Base-by-base conservation (phyloP, 2,888 invertebrate species). In the Caenorhabditis sp. region DNA sequence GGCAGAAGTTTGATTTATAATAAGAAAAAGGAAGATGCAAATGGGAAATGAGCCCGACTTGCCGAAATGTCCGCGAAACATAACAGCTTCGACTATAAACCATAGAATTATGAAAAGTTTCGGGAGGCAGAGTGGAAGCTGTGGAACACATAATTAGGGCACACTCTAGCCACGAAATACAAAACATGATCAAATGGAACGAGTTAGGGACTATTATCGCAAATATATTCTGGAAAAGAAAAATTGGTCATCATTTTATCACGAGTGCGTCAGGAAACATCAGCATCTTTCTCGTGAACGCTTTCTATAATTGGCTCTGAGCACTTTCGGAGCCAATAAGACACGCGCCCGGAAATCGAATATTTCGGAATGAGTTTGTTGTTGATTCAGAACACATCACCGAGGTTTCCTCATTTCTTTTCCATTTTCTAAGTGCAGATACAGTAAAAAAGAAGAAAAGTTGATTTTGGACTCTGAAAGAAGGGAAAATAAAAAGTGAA, bases 311-410 rank as follows among this genome's bases (percentile, higher is more conserved):
- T n/a, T n/a, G n/a, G n/a, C n/a, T n/a, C n/a, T n/a, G n/a, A n/a
- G n/a, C n/a, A n/a, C n/a, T n/a, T 2, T 40, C 2, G 6, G 40
- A 40, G 37, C 24, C 40, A 60, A 3, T 13, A 37, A 40, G 35
- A 11, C 1, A 11, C 20, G 47, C 47, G 47, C 47, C 47, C 55
- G 55, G 56, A 56, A 56, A 56, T 32, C 56, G 20, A 55, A 55
- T 55, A 15, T 60, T 60, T 40, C 15, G 60, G 40, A 60, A 60
- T 40, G 40, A 60, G 60, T 40, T 60, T 60, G n/a, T n/a, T n/a
- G n/a, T 37, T 60, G 22, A 60, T 60, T 60, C 22, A 60, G 24
- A 20, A 18, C 60, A 40, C 40, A 60, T 60, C 40, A 60, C 40
- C 22, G 24, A 13, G 1, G 60, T 18, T 24, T 37, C 24, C 18